phyloP scores from a whole-genome alignment of 2,888 invertebrate genomes.

The Yponomeuta plumbellus region DNA sequence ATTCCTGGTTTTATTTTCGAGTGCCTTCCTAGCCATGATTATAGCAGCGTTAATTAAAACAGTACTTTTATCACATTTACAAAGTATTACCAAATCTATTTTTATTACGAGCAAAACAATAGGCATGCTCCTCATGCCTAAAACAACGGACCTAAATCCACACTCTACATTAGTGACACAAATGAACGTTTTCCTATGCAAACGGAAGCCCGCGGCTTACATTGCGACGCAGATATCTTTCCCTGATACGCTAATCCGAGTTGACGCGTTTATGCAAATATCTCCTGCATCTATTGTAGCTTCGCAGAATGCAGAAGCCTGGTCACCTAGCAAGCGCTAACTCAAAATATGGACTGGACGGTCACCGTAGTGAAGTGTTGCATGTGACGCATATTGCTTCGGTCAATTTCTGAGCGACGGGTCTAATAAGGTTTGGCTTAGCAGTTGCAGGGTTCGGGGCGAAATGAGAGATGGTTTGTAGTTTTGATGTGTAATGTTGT shows the following conservation, averaged over 20 bases:
- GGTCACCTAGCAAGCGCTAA: neutral
- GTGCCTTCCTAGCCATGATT: no score
- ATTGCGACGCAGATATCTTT: conserved; percentile 35
- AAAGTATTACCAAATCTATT: no score
- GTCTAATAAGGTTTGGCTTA: conserved; percentile 37
- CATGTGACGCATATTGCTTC: conserved; percentile 24
- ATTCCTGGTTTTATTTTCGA: no score
- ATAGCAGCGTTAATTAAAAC: no score
- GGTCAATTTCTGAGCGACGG: conserved; percentile 55
- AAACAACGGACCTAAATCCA: neutral
- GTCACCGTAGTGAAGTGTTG: neutral
- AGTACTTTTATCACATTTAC: no score
- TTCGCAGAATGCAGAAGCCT: neutral
- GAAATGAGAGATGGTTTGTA: neutral
- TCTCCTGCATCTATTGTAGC: conserved; percentile 2
- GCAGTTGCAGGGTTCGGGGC: neutral
- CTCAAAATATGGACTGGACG: neutral
- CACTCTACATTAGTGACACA: neutral
- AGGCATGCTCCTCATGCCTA: neutral
- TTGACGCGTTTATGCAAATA: conserved; percentile 51
- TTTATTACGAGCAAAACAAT: no score
- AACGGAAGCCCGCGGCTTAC: conserved; percentile 13
- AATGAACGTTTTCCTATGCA: conserved; percentile 16
- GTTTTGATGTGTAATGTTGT: neutral
- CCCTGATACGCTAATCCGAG: conserved; percentile 36